These are phyloP conservation scores for Hippocampus comes DNA, from an alignment of 2,113 vertebrate species.

Conservation along the genomic window DNA sequence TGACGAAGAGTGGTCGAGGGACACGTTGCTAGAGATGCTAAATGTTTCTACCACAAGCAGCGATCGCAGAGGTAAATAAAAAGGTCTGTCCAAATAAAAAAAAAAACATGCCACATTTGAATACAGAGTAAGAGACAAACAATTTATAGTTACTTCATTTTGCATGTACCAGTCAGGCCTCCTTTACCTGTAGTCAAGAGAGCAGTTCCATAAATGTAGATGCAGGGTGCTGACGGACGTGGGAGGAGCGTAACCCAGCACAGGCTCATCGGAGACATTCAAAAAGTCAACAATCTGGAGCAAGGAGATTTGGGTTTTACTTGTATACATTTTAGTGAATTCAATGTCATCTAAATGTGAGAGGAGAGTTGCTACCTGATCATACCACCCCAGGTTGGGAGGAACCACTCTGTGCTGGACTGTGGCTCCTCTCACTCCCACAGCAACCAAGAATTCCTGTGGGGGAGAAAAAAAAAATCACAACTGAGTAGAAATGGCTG, in stretches of 20 bases:
- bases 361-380: constrained; percentile 77
- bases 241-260: constrained; percentile 92
- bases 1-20: constrained; percentile 89
- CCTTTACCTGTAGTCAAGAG: constrained; percentile 88
- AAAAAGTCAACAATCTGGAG: constrained; percentile 90
- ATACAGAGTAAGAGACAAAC: background rate
- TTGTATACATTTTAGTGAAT: background rate
- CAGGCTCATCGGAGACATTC: constrained; percentile 93
- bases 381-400: constrained; percentile 88
- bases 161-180: background rate
- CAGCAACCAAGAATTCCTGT: constrained; percentile 90
- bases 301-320: constrained; percentile 25
- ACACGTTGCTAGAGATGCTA: constrained; percentile 91
- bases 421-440: constrained; percentile 89
- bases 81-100: constrained; percentile 73
- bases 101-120: background rate
- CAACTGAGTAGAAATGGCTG: background rate
- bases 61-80: constrained; percentile 87
- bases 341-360: background rate
- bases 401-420: constrained; percentile 88
- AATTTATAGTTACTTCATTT: background rate
- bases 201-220: constrained; percentile 95
- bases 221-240: constrained; percentile 89
- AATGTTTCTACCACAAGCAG: constrained; percentile 93
- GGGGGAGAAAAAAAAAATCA: constrained; percentile 16